phyloP scores from a whole-genome alignment of 2,888 invertebrate species.

The Dascillus cervinus region DNA sequence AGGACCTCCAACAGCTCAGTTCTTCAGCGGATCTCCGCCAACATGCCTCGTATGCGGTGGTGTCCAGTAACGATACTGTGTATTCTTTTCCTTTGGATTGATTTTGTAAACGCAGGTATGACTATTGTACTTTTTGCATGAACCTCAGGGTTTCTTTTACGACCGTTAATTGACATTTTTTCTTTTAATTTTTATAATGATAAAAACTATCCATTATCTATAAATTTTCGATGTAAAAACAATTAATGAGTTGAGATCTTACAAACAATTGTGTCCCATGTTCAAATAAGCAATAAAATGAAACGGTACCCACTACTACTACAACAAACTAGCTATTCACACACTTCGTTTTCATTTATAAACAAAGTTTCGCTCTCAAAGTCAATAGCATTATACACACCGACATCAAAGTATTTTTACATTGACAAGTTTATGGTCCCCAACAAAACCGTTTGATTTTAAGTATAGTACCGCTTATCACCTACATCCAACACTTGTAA shows the following conservation, averaged over 20 bases:
- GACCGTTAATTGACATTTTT: too few species aligned
- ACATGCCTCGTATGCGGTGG: conserved; percentile 35
- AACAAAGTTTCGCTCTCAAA: conserved; percentile 8
- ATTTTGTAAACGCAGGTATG: conserved; percentile 25
- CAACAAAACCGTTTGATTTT: too few species aligned
- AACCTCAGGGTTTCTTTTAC: neutral
- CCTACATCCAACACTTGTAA: too few species aligned
- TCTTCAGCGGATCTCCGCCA: conserved; percentile 36
- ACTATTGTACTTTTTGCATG: conserved; percentile 1
- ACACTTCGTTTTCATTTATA: conserved; percentile 8
- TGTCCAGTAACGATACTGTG: conserved; percentile 26
- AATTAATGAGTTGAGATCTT: too few species aligned
- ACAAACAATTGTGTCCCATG: too few species aligned
- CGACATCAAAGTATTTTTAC: too few species aligned
- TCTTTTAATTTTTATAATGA: too few species aligned
- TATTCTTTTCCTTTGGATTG: conserved; percentile 24
- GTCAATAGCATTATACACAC: neutral
- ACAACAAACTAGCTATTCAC: conserved; percentile 6
- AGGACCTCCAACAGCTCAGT: conserved; percentile 34
- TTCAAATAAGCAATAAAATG: conserved; percentile 11
- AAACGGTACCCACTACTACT: conserved; percentile 11
- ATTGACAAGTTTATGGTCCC: too few species aligned
- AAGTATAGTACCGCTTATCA: too few species aligned
- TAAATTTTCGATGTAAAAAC: too few species aligned
- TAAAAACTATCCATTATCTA: too few species aligned